Base-by-base conservation (phyloP, 2,797 vertebrate species). In the Pygocentrus nattereri region DNA sequence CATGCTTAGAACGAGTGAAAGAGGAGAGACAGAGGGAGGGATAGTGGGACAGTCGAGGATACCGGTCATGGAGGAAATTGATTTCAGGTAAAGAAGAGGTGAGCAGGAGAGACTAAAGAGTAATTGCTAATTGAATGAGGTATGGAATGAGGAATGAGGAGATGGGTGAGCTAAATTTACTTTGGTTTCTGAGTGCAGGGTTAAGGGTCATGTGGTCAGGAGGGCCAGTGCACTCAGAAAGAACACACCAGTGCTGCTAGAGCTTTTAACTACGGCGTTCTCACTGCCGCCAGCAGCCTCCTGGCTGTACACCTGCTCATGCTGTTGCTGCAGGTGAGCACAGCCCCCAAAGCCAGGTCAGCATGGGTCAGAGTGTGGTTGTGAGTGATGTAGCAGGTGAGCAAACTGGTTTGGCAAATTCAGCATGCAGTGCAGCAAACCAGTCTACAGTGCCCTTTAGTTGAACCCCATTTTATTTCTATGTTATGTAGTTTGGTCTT, bases 251-350 rank as follows among this genome's bases (percentile, higher is more conserved):
- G 52, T 62, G 73, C 16, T 65, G 56, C 58, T 62, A 25, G n/a
- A 79, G 70, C 7, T 61, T 81, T 74, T 54, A 69, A 27, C 58
- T 77, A 0, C 31, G 58, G 74, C 44, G 7, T 30, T 34, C 18
- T 72, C 70, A 54, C 61, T 69, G 49, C 82, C 34, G 15, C 50
- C 13, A 64, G 49, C 58, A 74, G 58, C 71, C 75, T 21, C 44
- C 44, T 13, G 56, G 78, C 56, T 56, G 16, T 58, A 41, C 34
- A 84, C 30, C 64, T 81, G 61, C 56, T 69, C n/a, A 50, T 74
- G 58, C 79, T 80, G 81, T 73, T 79, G 82, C 64, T 76, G 68
- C 54, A 75, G 72, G 68, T 75, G 62, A 82, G 78, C 67, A 15
- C 4, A 8, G 49, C 52, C 62, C 52, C 62, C 12, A 44, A 49